Evolutionary conservation across 2,797 vertebrate species (phyloP).

Genomic region (Lepus oiostolus): DNA sequence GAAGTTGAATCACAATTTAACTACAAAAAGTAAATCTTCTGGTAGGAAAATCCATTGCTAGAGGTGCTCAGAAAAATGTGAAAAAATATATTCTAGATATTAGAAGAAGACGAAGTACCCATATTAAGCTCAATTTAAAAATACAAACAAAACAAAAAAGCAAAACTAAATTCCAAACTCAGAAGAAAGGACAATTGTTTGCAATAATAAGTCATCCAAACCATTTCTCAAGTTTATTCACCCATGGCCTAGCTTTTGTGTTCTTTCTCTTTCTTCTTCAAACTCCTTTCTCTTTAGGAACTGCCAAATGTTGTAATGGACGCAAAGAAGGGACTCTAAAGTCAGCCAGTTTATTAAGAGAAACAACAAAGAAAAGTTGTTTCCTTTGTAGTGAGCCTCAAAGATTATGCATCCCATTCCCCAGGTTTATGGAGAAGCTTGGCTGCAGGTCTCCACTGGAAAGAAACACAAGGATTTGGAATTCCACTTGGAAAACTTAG

Average conservation of each 20-base stretch:
- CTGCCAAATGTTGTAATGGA: conserved; percentile 64
- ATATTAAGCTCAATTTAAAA: conserved; percentile 15
- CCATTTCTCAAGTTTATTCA: conserved; percentile 54
- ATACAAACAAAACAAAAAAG: conserved; percentile 6
- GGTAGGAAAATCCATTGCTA: neutral
- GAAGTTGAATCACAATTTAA: conserved; percentile 37
- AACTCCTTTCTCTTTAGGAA: conserved; percentile 60
- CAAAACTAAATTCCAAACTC: conserved; percentile 35
- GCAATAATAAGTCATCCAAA: neutral
- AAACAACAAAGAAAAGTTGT: conserved; percentile 64
- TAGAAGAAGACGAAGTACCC: neutral
- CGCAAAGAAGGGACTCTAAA: conserved; percentile 4
- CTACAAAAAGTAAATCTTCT: neutral
- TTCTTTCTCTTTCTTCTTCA: conserved; percentile 62
- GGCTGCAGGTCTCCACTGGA: conserved; percentile 54
- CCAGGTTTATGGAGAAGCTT: conserved; percentile 64
- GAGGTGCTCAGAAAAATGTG: neutral
- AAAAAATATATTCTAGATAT: conserved; percentile 20
- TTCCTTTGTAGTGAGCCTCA: conserved; percentile 64
- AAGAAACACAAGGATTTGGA: conserved; percentile 66
- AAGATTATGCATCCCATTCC: conserved; percentile 10
- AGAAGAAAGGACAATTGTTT: conserved; percentile 54
- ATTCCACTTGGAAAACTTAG: conserved; percentile 50
- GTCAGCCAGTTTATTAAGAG: conserved; percentile 62
- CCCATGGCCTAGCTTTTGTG: conserved; percentile 50